Percentiles rank a stretch among this genome's conserved stretches.
Conservation (phyloP, 2,797 vertebrate genomes). For the Crax fasciolata region DNA sequence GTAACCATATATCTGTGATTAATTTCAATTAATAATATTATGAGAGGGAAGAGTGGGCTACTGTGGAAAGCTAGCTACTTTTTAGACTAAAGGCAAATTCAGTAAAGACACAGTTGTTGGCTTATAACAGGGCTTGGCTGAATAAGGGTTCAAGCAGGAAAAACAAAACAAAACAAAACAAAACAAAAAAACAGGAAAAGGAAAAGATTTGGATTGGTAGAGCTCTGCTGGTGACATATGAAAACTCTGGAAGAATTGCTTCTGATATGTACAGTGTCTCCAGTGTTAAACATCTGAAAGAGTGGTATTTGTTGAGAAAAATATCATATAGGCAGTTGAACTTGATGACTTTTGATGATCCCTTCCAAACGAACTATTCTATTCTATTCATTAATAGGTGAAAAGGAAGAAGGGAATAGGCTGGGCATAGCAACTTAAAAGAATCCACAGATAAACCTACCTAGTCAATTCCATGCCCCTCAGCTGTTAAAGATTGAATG, state of each 20-base stretch:
- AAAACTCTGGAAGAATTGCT: neutral
- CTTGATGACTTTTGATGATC: too few species aligned
- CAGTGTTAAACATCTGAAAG: neutral
- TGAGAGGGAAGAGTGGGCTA: neutral
- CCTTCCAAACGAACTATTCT: too few species aligned
- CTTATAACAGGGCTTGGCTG: neutral
- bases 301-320: neutral
- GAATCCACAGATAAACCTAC: neutral
- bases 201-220: neutral
- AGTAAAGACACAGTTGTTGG: neutral
- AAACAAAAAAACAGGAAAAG: neutral
- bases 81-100: neutral
- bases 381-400: neutral
- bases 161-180: neutral
- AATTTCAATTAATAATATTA: neutral
- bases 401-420: neutral
- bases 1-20: neutral
- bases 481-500: constrained; percentile 1
- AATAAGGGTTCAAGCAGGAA: neutral
- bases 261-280: neutral
- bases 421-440: neutral
- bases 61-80: neutral
- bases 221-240: neutral
- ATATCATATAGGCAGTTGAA: neutral
- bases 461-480: neutral